Evolutionary conservation across 2,113 vertebrate species (phyloP).

Genomic region (Cyprinodon tularosa): DNA sequence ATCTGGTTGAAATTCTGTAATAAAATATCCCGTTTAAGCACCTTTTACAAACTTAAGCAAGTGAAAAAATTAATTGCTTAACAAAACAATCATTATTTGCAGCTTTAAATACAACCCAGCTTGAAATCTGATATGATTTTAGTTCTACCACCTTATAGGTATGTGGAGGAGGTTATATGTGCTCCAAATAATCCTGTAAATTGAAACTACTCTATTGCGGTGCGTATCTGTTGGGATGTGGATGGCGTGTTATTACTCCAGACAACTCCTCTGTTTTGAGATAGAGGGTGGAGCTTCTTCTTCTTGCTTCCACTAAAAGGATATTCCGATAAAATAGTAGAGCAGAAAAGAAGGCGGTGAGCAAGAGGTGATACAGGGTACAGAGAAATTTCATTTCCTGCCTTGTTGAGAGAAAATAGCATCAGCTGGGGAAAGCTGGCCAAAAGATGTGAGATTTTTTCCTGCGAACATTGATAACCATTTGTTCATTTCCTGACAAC

Average conservation of each 20-base stretch:
- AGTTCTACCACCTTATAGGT: constrained; percentile 23
- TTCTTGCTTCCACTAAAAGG: constrained; percentile 51
- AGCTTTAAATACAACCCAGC: no score
- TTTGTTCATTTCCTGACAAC: constrained; percentile 99
- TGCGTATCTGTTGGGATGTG: constrained; percentile 55
- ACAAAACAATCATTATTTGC: no score
- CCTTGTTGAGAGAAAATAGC: constrained; percentile 87
- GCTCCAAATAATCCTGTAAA: constrained; percentile 73
- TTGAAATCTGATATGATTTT: constrained; percentile 10
- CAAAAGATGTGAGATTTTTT: constrained; percentile 87
- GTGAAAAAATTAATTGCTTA: no score
- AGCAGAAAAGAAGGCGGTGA: constrained; percentile 30
- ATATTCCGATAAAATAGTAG: constrained; percentile 81
- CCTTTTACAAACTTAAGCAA: no score
- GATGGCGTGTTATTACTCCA: constrained; percentile 64
- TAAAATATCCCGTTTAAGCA: no score
- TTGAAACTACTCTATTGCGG: constrained; percentile 76
- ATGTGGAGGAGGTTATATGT: constrained; percentile 40
- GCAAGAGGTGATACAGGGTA: constrained; percentile 51
- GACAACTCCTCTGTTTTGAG: constrained; percentile 67
- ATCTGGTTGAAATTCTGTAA: no score
- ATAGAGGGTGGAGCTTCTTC: constrained; percentile 46
- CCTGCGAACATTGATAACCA: constrained; percentile 95
- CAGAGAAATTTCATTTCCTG: constrained; percentile 96
- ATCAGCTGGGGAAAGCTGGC: constrained; percentile 93